phyloP scores from a whole-genome alignment of 2,888 invertebrate species.

The Caenorhabditis angaria region DNA sequence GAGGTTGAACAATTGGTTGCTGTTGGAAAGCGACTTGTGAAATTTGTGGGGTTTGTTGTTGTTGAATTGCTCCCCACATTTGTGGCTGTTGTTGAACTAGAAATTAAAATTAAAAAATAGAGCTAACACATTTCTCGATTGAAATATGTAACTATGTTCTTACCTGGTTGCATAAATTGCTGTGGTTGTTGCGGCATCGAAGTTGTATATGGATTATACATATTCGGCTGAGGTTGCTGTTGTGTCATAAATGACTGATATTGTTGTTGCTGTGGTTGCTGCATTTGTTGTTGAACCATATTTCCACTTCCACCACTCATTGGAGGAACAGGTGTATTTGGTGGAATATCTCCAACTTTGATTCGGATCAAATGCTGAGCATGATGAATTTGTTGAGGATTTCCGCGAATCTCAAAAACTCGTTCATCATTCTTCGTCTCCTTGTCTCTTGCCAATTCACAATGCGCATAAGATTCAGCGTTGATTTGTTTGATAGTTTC shows the following conservation, averaged over 20 bases:
- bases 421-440: constrained; percentile 83
- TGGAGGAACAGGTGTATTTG: constrained; percentile 65
- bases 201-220: neutral
- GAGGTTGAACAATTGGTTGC: neutral
- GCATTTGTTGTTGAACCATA: neutral
- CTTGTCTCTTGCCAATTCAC: constrained; percentile 89
- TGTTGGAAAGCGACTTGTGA: neutral
- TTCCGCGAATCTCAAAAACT: constrained; percentile 87
- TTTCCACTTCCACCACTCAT: constrained; percentile 11
- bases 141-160: too few relatives aligned
- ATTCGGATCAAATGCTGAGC: constrained; percentile 95
- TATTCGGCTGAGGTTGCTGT: neutral
- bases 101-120: neutral
- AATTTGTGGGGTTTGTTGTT: constrained; percentile 4
- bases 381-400: constrained; percentile 90
- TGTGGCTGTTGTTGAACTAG: neutral
- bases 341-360: constrained; percentile 78
- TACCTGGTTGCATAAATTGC: neutral
- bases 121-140: neutral
- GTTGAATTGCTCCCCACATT: neutral
- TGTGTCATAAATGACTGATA: neutral
- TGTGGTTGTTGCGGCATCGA: neutral
- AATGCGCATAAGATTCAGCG: constrained; percentile 87
- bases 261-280: neutral
- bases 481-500: constrained; percentile 86